Base-by-base conservation (phyloP, 2,888 invertebrate species). In the Resseliella maxima region DNA sequence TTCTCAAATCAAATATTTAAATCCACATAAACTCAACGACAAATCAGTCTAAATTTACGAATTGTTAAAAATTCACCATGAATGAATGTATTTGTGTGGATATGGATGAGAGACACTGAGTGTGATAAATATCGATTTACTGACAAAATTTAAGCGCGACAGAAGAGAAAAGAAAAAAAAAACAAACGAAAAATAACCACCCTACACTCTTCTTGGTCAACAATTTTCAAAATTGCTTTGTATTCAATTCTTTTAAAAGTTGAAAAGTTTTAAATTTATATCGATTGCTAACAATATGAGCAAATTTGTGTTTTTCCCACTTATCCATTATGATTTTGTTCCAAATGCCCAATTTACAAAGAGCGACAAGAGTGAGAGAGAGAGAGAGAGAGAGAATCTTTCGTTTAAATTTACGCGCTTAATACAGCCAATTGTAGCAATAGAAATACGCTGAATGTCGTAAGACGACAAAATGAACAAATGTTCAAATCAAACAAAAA, bases 1-100 rank as follows among this genome's bases (percentile, higher is more conserved):
- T 72, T 72, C 31, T 38, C 6, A 38, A 83, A 83, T 83, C 36
- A 83, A 83, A 83, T 83, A 83, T 83, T 83, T n/a, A 83, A 83
- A 83, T 83, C 38, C 38, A 83, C 83, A 38, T 24, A 83, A 83
- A 18, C 38, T 8, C 6, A 31, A 64, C 64, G 5, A 50, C 50
- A 18, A 59, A 31, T 72, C 31, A 3, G 72, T 31, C 72, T 15
- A 31, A 72, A 72, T 72, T 72, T 72, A 72, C 2, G 8, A 15
- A 31, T 72, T 72, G 31, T 31, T 31, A 31, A 72, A 72, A 72
- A 31, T 72, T 31, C 15, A 31, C 21, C 12, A 72, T 72, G 31
- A 50, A 18, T 50, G 46, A 18, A 50, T 15, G 31, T 5, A 35
- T 15, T 2, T 59, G 18, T n/a, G n/a, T n/a, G n/a, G n/a, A n/a